These are phyloP conservation scores for Scleropages formosus DNA, from an alignment of 2,797 vertebrate genomes.

Conservation along the genomic window DNA sequence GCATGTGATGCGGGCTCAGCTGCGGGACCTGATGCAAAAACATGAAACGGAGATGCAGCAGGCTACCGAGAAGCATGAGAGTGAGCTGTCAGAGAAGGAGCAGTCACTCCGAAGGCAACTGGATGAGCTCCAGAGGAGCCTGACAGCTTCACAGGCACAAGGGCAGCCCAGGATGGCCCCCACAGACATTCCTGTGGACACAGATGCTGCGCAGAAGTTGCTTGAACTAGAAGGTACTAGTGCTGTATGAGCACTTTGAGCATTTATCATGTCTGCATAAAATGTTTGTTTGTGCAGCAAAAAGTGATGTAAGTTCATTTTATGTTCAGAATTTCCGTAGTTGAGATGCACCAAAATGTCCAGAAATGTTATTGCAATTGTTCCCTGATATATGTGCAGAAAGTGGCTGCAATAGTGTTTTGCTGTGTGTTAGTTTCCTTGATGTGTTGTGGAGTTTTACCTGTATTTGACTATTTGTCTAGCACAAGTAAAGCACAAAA, in stretches of 20 bases:
- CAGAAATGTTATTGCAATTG: background rate
- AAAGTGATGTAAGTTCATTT: background rate
- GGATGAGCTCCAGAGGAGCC: conserved; percentile 58
- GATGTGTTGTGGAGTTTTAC: conserved; percentile 7
- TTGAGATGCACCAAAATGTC: no score
- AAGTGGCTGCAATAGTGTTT: background rate
- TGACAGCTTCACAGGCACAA: conserved; percentile 18
- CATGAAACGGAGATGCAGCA: conserved; percentile 73
- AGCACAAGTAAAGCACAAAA: conserved; percentile 78
- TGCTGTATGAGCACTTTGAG: background rate
- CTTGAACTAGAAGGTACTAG: conserved; percentile 76
- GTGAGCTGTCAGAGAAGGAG: conserved; percentile 67
- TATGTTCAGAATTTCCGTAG: background rate
- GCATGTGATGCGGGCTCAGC: conserved; percentile 86
- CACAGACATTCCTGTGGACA: conserved; percentile 32
- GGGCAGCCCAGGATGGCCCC: background rate
- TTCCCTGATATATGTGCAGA: background rate
- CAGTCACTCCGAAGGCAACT: conserved; percentile 69
- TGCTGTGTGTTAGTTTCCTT: background rate
- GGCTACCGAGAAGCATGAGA: conserved; percentile 66
- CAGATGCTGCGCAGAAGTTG: conserved; percentile 58
- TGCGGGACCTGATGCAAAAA: conserved; percentile 85
- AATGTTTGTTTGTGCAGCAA: background rate
- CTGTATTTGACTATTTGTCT: conserved; percentile 15
- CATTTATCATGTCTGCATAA: background rate